These are phyloP conservation scores for Lasioglossum figueresi DNA, from an alignment of 2,888 invertebrate species.

Conservation along the genomic window DNA sequence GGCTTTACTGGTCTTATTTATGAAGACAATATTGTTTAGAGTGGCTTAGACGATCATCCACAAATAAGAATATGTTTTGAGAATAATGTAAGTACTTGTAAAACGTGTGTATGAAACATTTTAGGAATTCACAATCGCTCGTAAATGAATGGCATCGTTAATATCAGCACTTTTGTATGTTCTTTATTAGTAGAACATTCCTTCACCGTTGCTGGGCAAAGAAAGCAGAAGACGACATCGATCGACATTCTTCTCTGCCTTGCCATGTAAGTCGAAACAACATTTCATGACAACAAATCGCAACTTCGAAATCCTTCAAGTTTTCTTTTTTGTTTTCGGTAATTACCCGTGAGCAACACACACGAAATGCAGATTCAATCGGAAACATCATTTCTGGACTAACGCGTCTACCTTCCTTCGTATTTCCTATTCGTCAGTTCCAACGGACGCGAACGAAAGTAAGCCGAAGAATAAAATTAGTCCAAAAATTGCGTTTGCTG, in stretches of 20 bases:
- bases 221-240: background rate
- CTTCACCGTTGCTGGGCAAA: conserved; percentile 31
- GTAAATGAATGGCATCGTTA: conserved; percentile 13
- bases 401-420: background rate
- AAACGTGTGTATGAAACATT: background rate
- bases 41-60: background rate
- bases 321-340: conserved; percentile 2
- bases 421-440: background rate
- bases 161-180: conserved; percentile 1
- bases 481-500: conserved; percentile 23
- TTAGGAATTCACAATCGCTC: conserved; percentile 22
- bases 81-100: background rate
- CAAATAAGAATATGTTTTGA: background rate
- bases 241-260: conserved; percentile 6
- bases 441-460: background rate
- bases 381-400: conserved; percentile 3
- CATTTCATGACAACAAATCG: conserved; percentile 3
- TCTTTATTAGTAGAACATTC: conserved; percentile 36
- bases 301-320: background rate
- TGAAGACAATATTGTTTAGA: background rate
- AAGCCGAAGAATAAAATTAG: conserved; percentile 26
- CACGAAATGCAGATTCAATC: conserved; percentile 15
- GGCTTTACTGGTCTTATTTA: background rate
- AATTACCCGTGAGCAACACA: conserved; percentile 15
- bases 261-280: conserved; percentile 11